These are phyloP conservation scores for Polypterus bichir DNA, from an alignment of 2,113 vertebrate species.

Conservation along the genomic window DNA sequence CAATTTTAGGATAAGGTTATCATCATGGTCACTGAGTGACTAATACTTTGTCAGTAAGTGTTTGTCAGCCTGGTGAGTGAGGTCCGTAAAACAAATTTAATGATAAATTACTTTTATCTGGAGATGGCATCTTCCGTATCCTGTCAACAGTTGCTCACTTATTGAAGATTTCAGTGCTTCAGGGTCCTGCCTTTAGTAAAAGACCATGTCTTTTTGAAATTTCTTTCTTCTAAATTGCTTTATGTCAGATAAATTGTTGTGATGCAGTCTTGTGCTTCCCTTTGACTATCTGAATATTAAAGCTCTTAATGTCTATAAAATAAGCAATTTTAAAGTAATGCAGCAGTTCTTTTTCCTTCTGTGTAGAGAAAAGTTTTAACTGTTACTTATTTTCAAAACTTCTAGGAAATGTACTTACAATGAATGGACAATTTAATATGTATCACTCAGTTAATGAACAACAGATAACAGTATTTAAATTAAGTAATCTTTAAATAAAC, in stretches of 20 bases:
- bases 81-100: slow-evolving; percentile 38
- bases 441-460: too few species aligned
- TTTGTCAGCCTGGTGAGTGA: slow-evolving; percentile 4
- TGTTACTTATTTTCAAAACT: too few species aligned
- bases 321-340: too few species aligned
- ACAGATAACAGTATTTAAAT: too few species aligned
- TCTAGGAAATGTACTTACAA: too few species aligned
- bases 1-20: slow-evolving; percentile 11
- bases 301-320: too few species aligned
- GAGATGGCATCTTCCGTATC: slow-evolving; percentile 41
- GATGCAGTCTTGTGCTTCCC: slow-evolving; percentile 22
- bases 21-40: slow-evolving; percentile 8
- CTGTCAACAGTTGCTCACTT: slow-evolving; percentile 48
- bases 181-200: slow-evolving; percentile 44
- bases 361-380: too few species aligned
- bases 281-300: too few species aligned
- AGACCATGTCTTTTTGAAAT: slow-evolving; percentile 32
- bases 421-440: too few species aligned
- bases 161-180: slow-evolving; percentile 28
- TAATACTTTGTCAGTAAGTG: slow-evolving; percentile 11
- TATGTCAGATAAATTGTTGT: slow-evolving; percentile 46
- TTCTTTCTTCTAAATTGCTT: slow-evolving; percentile 37
- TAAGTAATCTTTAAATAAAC: too few species aligned
- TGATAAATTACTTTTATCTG: slow-evolving; percentile 52
- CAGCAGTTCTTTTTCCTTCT: too few species aligned